phyloP scores from a whole-genome alignment of 1,140 invertebrate species.

The Phocides pigmalion region DNA sequence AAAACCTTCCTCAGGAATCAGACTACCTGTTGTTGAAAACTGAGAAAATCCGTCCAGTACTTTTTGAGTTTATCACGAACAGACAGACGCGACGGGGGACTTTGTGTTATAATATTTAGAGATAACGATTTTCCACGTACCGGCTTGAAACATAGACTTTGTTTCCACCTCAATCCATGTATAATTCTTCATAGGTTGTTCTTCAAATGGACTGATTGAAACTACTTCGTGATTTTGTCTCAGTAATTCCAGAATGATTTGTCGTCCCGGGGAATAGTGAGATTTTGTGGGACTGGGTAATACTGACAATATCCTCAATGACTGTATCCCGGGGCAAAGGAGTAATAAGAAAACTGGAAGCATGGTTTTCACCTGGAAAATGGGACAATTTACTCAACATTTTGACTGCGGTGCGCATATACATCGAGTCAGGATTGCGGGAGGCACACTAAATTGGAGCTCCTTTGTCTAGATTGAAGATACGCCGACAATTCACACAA shows the following conservation, averaged over 20 bases:
- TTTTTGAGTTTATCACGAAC: too few relatives aligned
- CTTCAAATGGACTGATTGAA: not conserved
- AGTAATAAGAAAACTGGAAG: not conserved
- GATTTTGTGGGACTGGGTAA: not conserved
- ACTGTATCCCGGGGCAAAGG: not conserved
- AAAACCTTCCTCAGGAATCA: too few relatives aligned
- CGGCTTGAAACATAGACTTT: not conserved
- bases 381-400: too few relatives aligned
- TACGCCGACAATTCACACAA: too few relatives aligned
- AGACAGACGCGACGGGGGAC: too few relatives aligned
- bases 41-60: too few relatives aligned
- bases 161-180: not conserved
- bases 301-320: constrained; percentile 4
- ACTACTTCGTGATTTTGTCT: not conserved
- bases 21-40: too few relatives aligned
- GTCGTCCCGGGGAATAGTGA: not conserved
- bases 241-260: not conserved
- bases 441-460: too few relatives aligned
- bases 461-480: too few relatives aligned
- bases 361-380: not conserved
- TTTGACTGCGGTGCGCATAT: too few relatives aligned
- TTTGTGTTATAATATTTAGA: not conserved
- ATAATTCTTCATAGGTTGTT: not conserved
- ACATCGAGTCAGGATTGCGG: too few relatives aligned
- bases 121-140: not conserved